Conservation (phyloP, 2,888 invertebrate genomes). For the Sympetrum striolatum region DNA sequence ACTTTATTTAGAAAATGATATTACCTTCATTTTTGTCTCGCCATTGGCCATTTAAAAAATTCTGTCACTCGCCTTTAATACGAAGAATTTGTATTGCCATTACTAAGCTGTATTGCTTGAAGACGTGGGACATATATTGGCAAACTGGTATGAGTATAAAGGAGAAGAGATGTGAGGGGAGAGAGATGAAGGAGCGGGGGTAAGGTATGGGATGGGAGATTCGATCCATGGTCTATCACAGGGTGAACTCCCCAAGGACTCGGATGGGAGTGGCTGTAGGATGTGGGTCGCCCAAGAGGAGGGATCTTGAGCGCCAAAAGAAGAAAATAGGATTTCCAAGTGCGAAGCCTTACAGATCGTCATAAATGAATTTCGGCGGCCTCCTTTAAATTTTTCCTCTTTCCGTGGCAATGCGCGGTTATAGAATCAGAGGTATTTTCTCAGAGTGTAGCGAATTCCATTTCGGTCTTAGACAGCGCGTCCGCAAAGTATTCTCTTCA, state of each 20-base stretch:
- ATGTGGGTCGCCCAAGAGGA: not conserved
- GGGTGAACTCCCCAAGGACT: not conserved
- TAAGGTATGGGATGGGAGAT: not conserved
- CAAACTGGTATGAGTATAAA: not conserved
- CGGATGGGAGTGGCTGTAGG: not conserved
- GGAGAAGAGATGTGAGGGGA: not conserved
- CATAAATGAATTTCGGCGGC: slow-evolving; percentile 7
- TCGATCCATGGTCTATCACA: not conserved
- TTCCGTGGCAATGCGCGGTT: not conserved
- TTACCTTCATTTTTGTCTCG: no score
- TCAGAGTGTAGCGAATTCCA: no score
- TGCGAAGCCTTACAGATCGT: not conserved
- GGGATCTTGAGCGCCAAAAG: not conserved
- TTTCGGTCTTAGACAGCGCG: no score
- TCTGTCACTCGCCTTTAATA: no score
- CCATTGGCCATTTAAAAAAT: no score
- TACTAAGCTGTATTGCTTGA: no score
- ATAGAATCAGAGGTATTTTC: no score
- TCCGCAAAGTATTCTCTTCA: no score
- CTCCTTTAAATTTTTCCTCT: not conserved
- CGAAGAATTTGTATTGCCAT: no score
- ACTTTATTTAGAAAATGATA: no score
- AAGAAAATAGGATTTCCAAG: not conserved
- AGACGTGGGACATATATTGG: not conserved
- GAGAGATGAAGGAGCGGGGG: no score